Conservation (phyloP, 2,888 invertebrate genomes). For the Machimus atricapillus region DNA sequence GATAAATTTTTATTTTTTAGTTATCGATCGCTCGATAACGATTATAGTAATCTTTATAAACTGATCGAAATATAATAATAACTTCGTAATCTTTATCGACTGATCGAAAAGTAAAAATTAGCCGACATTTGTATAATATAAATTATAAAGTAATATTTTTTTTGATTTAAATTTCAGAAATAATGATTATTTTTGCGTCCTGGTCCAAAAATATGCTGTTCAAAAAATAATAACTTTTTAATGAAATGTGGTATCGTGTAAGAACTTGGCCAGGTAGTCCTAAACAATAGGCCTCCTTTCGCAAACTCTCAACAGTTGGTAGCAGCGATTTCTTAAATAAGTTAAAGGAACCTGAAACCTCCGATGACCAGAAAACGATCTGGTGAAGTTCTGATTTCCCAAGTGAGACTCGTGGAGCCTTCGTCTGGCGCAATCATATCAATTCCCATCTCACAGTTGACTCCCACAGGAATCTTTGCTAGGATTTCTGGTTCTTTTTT, state of each 20-base stretch:
- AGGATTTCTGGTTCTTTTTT: background rate
- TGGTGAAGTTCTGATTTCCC: background rate
- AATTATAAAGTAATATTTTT: too few species aligned
- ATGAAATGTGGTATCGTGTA: background rate
- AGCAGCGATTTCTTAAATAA: background rate
- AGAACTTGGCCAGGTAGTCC: background rate
- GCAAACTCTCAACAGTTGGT: background rate
- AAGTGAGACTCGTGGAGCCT: background rate
- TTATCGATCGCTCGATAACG: too few species aligned
- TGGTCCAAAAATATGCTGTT: too few species aligned
- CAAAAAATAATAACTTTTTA: background rate
- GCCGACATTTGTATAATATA: too few species aligned
- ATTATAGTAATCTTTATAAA: too few species aligned
- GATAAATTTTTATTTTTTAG: too few species aligned
- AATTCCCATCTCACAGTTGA: background rate
- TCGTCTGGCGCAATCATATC: background rate
- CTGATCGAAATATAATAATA: too few species aligned
- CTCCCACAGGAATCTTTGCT: background rate
- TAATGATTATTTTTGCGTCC: too few species aligned
- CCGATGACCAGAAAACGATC: background rate
- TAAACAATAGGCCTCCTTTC: background rate
- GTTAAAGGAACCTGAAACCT: background rate
- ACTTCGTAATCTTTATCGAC: too few species aligned
- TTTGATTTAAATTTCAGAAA: too few species aligned
- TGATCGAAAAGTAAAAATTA: too few species aligned